These are phyloP conservation scores for Coregonus clupeaformis DNA, from an alignment of 2,113 vertebrate genomes.

Conservation along the genomic window DNA sequence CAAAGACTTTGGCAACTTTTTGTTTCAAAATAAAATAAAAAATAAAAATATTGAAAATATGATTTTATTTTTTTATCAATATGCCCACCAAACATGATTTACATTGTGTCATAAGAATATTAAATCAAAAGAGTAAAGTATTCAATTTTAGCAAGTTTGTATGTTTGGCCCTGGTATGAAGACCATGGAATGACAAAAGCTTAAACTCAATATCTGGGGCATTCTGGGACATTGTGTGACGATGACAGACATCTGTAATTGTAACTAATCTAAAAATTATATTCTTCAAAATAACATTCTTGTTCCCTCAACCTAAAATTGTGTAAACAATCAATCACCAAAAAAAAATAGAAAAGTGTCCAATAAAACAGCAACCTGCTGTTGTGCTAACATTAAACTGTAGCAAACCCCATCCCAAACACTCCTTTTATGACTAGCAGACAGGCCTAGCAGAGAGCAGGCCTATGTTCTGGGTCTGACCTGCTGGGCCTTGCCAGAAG, in stretches of 20 bases:
- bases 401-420: neutral
- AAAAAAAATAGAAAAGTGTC: neutral
- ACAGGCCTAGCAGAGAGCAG: neutral
- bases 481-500: slow-evolving; percentile 25
- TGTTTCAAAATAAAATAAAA: slow-evolving; percentile 4
- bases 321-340: neutral
- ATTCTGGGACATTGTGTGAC: neutral
- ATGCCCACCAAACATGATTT: too few species aligned
- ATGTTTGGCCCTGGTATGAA: too few species aligned
- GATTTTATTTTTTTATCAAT: too few species aligned
- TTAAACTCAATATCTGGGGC: too few species aligned
- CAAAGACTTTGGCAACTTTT: slow-evolving; percentile 60
- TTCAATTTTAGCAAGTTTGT: too few species aligned
- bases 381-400: too few species aligned
- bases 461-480: neutral
- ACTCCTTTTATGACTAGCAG: neutral
- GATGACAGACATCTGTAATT: neutral
- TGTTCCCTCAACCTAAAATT: neutral
- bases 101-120: too few species aligned
- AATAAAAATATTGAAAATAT: neutral
- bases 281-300: neutral
- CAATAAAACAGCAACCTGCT: neutral
- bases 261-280: neutral
- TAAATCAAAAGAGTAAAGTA: too few species aligned
- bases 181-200: too few species aligned